These are phyloP conservation scores for Polia nebulosa DNA, from an alignment of 2,888 invertebrate genomes.

Conservation along the genomic window DNA sequence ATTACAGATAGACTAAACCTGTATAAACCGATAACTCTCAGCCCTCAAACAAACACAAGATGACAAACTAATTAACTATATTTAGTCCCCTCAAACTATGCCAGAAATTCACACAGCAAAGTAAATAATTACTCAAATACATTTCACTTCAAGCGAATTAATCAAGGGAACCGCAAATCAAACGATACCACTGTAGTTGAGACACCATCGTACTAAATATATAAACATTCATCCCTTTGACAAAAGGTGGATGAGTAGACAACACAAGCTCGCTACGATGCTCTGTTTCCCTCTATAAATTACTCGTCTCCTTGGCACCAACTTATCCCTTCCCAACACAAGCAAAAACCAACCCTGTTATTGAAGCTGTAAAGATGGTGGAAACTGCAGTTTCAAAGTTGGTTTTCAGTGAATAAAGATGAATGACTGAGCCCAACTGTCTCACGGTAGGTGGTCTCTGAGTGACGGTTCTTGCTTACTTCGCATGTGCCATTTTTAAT, in stretches of 20 bases:
- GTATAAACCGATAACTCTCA: conserved; percentile 11
- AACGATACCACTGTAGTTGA: conserved; percentile 49
- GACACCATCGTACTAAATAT: conserved; percentile 63
- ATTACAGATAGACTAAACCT: neutral
- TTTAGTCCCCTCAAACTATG: conserved; percentile 40
- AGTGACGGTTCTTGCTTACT: conserved; percentile 83
- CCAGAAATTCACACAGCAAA: conserved; percentile 38
- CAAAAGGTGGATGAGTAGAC: conserved; percentile 63
- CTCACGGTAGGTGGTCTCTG: conserved; percentile 87
- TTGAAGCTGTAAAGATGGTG: accelerated
- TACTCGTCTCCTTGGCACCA: conserved; percentile 75
- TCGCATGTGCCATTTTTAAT: conserved; percentile 81
- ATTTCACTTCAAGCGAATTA: conserved; percentile 58
- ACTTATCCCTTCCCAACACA: conserved; percentile 12
- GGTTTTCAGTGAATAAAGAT: conserved; percentile 83
- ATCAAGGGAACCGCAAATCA: conserved; percentile 64
- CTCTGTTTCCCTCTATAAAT: conserved; percentile 76
- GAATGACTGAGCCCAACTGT: conserved; percentile 82
- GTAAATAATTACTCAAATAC: conserved; percentile 59
- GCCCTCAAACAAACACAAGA: conserved; percentile 37
- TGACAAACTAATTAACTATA: conserved; percentile 44
- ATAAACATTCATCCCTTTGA: conserved; percentile 60
- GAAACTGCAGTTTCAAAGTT: conserved; percentile 25
- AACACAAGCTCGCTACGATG: conserved; percentile 51
- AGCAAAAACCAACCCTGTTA: conserved; percentile 27